A percentile compares a stretch with the other conserved stretches of the same genome.
These are phyloP conservation scores for Conops quadrifasciatus DNA, from an alignment of 2,888 invertebrate species.

Conservation along the genomic window DNA sequence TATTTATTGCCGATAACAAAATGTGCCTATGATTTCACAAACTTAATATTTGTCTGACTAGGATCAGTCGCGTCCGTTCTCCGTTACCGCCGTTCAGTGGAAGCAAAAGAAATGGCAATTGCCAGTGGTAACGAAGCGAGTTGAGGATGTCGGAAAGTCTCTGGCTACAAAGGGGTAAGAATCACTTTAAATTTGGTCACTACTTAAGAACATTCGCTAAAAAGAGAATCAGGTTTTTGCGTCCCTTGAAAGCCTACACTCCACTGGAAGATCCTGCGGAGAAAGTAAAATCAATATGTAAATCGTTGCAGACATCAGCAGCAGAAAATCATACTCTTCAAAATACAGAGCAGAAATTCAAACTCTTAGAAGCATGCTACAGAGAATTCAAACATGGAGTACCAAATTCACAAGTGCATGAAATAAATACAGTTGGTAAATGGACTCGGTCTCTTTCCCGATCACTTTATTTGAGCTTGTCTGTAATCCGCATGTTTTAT, in stretches of 20 bases:
- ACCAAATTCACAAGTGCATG: slow-evolving; percentile 83
- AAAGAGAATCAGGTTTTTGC: slow-evolving; percentile 70
- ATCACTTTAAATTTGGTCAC: not conserved
- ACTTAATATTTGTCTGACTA: not conserved
- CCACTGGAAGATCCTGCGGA: slow-evolving; percentile 75
- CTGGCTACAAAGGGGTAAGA: slow-evolving; percentile 75
- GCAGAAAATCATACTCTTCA: slow-evolving; percentile 52
- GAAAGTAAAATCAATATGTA: slow-evolving; percentile 72
- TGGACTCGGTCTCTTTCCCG: slow-evolving; percentile 30
- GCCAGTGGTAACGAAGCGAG: not conserved
- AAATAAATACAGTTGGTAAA: slow-evolving; percentile 77
- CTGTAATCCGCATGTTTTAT: not conserved
- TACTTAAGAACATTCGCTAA: not conserved
- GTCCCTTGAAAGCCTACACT: slow-evolving; percentile 77
- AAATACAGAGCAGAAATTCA: slow-evolving; percentile 68
- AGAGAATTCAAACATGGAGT: slow-evolving; percentile 78
- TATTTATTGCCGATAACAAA: no score
- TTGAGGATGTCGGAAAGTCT: slow-evolving; percentile 71
- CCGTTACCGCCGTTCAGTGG: not conserved
- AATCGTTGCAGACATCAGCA: slow-evolving; percentile 67
- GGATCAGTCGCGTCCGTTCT: not conserved
- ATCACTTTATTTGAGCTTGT: not conserved
- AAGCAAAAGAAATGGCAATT: slow-evolving; percentile 8
- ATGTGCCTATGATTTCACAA: no score
- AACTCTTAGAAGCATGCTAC: slow-evolving; percentile 75